Base-by-base conservation (phyloP, 1,140 invertebrate genomes). In the Camponotus vicinus region DNA sequence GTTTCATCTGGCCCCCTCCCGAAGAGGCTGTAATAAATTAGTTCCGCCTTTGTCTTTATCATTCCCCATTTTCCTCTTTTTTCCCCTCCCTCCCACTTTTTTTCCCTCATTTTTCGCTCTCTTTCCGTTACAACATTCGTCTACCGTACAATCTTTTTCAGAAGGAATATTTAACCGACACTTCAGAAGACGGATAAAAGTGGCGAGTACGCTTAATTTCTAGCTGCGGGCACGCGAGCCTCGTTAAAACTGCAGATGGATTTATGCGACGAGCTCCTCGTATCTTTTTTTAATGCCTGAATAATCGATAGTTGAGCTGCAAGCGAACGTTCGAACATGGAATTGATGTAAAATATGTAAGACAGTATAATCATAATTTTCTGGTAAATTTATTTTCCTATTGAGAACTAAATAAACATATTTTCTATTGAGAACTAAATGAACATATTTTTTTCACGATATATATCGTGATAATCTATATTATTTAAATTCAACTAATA, bases 21-120 rank as follows among this genome's bases (percentile, higher is more conserved):
- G 42, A 13, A 45, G 49, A 42, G 59, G 27, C 61, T 70, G 64
- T 87, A 87, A 87, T 85, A 87, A 87, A 87, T 87, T 87, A 87
- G 73, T 87, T 70, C 71, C 55, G 18, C 49, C 49, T 57, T 86
- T 64, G 42, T 21, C 57, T 86, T 86, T 79, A 78, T 67, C 37
- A 78, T 59, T 45, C 27, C n/a, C 32, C 52, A 63, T 52, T 67
- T 78, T 37, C 21, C 21, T 84, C 49, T 59, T 27, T 32, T 21
- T 42, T 7, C 18, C 21, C 18, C 18, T 18, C 5, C 8, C 3
- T 42, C 57, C 11, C 8, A 13, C 11, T 34, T 9, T 9, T 9
- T 15, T n/a, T 6, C 6, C 3, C 45, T 32, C 27, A 6, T 73
- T 64, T 32, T 18, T 64, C 34, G 32, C 52, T 52, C 11, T 6